phyloP scores from a whole-genome alignment of 2,113 vertebrate genomes.

The Rousettus leschenaultii region DNA sequence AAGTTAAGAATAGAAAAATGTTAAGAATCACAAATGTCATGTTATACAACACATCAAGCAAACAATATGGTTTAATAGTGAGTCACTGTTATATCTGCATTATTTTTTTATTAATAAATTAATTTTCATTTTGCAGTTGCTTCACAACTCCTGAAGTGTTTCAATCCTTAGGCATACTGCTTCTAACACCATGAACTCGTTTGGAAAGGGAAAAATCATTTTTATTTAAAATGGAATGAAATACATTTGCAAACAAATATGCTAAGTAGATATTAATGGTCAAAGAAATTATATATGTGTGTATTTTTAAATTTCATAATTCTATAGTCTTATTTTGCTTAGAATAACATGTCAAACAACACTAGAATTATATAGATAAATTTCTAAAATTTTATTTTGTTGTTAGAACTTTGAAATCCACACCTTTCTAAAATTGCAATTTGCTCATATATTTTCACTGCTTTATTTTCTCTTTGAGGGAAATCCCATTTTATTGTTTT shows the following conservation, averaged over 20 bases:
- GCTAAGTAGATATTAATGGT: background rate
- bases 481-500: background rate
- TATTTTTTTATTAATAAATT: background rate
- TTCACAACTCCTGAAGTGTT: background rate
- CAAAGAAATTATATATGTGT: background rate
- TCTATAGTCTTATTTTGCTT: background rate
- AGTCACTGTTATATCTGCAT: background rate
- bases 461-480: background rate
- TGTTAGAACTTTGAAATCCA: background rate
- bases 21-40: background rate
- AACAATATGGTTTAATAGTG: background rate
- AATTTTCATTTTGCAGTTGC: constrained; percentile 13
- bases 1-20: background rate
- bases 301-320: background rate
- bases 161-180: background rate
- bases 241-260: background rate
- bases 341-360: background rate
- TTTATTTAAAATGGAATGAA: background rate
- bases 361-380: background rate
- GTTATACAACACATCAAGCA: background rate
- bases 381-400: constrained; percentile 4
- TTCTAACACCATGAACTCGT: background rate
- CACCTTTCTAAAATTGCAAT: background rate
- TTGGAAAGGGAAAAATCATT: background rate
- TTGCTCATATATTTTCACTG: background rate